These are phyloP conservation scores for Semnopithecus entellus DNA, from an alignment of 2,113 vertebrate species.

Conservation along the genomic window DNA sequence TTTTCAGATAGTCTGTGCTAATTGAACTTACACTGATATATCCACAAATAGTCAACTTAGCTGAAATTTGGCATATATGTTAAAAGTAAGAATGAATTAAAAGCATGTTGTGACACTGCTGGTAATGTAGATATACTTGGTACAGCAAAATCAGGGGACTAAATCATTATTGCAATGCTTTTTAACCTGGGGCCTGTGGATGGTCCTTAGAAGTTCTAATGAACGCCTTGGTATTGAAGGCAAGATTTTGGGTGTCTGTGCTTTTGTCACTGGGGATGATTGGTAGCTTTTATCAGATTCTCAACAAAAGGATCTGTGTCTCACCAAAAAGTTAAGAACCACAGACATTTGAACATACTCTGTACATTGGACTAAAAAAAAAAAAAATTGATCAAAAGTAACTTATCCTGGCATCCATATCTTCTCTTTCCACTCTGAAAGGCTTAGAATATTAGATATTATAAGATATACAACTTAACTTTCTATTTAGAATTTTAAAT, in stretches of 20 bases:
- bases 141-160: background rate
- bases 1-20: background rate
- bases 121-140: background rate
- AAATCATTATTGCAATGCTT: background rate
- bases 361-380: background rate
- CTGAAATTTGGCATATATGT: background rate
- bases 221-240: background rate
- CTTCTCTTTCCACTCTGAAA: background rate
- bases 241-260: background rate
- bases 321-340: background rate
- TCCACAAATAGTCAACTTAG: background rate
- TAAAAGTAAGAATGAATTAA: background rate
- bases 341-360: background rate
- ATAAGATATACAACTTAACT: background rate
- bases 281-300: background rate
- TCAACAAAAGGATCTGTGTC: background rate
- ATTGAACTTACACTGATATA: background rate
- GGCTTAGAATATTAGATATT: background rate
- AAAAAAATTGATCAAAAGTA: background rate
- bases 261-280: background rate
- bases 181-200: background rate
- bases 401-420: background rate
- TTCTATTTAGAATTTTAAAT: constrained; percentile 9
- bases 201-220: background rate
- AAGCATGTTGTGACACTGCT: background rate